These are phyloP conservation scores for Heliothis subflexa DNA, from an alignment of 1,140 invertebrate species.

Conservation along the genomic window DNA sequence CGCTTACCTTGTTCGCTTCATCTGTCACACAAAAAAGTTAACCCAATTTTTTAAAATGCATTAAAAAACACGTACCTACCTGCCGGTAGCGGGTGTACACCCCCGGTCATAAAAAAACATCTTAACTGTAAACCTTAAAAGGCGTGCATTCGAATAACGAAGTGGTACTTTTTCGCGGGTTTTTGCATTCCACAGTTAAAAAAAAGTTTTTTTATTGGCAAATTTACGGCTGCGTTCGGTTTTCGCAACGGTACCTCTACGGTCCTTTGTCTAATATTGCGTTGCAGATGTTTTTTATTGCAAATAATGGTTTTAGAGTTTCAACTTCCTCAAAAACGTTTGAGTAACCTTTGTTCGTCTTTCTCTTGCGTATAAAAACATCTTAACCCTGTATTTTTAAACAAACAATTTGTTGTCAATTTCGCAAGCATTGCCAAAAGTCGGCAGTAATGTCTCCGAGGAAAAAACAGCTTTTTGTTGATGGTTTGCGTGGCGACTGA, in stretches of 20 bases:
- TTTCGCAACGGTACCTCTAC: slow-evolving; percentile 69
- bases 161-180: slow-evolving; percentile 69
- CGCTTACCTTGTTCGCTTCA: slow-evolving; percentile 77
- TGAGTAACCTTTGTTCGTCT: slow-evolving; percentile 55
- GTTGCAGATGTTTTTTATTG: slow-evolving; percentile 70
- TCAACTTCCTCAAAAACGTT: slow-evolving; percentile 49
- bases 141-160: slow-evolving; percentile 36
- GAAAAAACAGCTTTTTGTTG: slow-evolving; percentile 39
- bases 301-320: slow-evolving; percentile 50
- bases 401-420: slow-evolving; percentile 54
- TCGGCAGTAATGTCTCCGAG: slow-evolving; percentile 35
- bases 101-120: slow-evolving; percentile 67
- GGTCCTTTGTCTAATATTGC: slow-evolving; percentile 64
- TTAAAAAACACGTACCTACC: slow-evolving; percentile 79
- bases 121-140: slow-evolving; percentile 68
- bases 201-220: slow-evolving; percentile 65
- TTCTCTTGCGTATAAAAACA: slow-evolving; percentile 54
- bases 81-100: slow-evolving; percentile 72
- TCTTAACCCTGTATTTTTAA: slow-evolving; percentile 60
- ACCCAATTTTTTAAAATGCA: slow-evolving; percentile 78
- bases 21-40: slow-evolving; percentile 76
- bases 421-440: slow-evolving; percentile 51
- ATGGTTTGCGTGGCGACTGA: neutral
- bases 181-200: slow-evolving; percentile 60
- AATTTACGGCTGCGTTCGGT: slow-evolving; percentile 70